Base-by-base conservation (phyloP, 64 coral and sea anemone genomes). In the Stylophora pistillata region DNA sequence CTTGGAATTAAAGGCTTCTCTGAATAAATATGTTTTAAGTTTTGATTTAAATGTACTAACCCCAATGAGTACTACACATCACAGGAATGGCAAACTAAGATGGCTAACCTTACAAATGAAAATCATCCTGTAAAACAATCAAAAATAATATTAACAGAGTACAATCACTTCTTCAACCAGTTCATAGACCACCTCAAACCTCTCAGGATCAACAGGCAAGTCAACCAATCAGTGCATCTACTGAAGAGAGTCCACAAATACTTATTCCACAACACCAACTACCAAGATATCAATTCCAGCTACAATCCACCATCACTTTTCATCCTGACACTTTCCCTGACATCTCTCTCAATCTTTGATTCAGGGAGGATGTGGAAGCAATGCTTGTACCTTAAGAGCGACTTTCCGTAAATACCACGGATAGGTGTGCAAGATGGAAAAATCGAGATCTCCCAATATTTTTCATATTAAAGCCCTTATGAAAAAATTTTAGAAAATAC, bases 261-360 rank as follows among this genome's bases (percentile, higher is more conserved):
- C 47, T 53, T 21, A 16, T 78, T 29, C 26, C 76, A 27, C 1
- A 15, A 57, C 58, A 14, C 26, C 76, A 78, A 78, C 76, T 57
- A 53, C 58, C 15, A 78, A 78, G 53, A 10, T 78, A 30, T 26
- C 26, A 53, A 78, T 78, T 57, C 76, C 76, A 78, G 54, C 54
- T 23, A 78, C 76, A 78, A 58, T 78, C 55, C 53, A 78, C 58
- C 53, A 78, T 13, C n/a, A 57, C n/a, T 78, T 78, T 58, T 55
- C 76, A 78, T 28, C 76, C 23, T 78, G 76, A 55, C 76, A 78
- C 76, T 78, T 78, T 26, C 76, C 55, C 29, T 23, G 29, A 78
- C 52, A 55, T 28, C 54, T 78, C 13, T 78, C 76, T 26, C 54
- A 78, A 57, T 78, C 76, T 20, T 57, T n/a, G 53, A 78, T 58